These are phyloP conservation scores for Cyclopterus lumpus DNA, from an alignment of 2,797 vertebrate genomes.

Conservation along the genomic window DNA sequence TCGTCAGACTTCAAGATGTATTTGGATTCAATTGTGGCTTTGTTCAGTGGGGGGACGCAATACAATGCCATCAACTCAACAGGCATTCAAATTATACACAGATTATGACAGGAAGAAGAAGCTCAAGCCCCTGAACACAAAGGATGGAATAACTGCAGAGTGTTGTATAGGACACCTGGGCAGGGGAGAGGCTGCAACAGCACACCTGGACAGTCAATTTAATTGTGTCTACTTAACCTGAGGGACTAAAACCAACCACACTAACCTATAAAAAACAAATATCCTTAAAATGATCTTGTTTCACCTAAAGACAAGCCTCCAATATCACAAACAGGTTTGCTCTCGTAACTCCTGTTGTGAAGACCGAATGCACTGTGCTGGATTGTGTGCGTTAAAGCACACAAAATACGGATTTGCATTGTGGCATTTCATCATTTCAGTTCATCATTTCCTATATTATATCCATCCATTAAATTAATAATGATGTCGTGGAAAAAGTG, in stretches of 20 bases:
- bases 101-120: constrained; percentile 41
- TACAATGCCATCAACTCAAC: neutral
- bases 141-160: constrained; percentile 43
- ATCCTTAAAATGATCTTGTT: neutral
- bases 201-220: constrained; percentile 62
- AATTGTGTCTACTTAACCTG: constrained; percentile 30
- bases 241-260: constrained; percentile 23
- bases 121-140: constrained; percentile 29
- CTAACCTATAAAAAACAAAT: constrained; percentile 8
- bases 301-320: neutral
- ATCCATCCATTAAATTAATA: neutral
- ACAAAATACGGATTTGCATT: neutral
- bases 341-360: neutral
- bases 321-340: neutral
- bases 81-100: constrained; percentile 6
- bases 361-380: neutral
- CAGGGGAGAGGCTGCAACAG: constrained; percentile 32
- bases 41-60: neutral
- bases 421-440: neutral
- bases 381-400: neutral
- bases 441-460: neutral
- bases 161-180: constrained; percentile 65
- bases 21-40: neutral
- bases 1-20: neutral
- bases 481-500: neutral